Base-by-base conservation (phyloP, 2,113 vertebrate species). In the Phyllostomus hastatus region DNA sequence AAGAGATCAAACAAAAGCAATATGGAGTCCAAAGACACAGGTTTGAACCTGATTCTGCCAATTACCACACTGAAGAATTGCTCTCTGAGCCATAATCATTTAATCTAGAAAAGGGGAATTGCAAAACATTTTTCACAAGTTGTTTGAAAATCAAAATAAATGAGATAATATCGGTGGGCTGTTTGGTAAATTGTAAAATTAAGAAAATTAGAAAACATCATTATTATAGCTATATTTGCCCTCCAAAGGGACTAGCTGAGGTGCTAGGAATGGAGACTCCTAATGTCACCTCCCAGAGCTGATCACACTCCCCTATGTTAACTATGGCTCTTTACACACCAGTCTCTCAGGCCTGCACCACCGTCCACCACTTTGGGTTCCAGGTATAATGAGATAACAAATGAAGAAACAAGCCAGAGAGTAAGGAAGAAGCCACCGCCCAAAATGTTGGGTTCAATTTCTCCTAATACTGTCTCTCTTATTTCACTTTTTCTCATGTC, bases 61-160 rank as follows among this genome's bases (percentile, higher is more conserved):
- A n/a, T 73, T 59, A 17, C 31, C 33, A 22, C 35, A 33, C 70
- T 54, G 16, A 50, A 26, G 38, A 88, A 88, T 88, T 91, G 22
- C 6, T 69, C 5, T 82, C 72, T 52, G 10, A 95, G 61, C 26
- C 52, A 95, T 15, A 24, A 22, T 93, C n/a, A 70, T 33, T 64
- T 75, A 89, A 92, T 48, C n/a, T 85, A 33, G 52, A 91, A 93
- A 93, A 70, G 26, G 2, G 12, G 2, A 81, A 88, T 57, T 76
- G 26, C 46, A 91, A 73, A 54, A 70, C 15, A 28, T 81, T 66
- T 72, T 59, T 66, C 61, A 66, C 38, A 87, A 15, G 15, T 33
- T 95, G 70, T 81, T 94, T 94, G 66, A 91, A 80, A 80, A 81
- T 84, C 31, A 91, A 67, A 91, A 70, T 70, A 86, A 89, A 64